Base-by-base conservation (phyloP, 1,140 invertebrate genomes). In the Calliphora vicina region DNA sequence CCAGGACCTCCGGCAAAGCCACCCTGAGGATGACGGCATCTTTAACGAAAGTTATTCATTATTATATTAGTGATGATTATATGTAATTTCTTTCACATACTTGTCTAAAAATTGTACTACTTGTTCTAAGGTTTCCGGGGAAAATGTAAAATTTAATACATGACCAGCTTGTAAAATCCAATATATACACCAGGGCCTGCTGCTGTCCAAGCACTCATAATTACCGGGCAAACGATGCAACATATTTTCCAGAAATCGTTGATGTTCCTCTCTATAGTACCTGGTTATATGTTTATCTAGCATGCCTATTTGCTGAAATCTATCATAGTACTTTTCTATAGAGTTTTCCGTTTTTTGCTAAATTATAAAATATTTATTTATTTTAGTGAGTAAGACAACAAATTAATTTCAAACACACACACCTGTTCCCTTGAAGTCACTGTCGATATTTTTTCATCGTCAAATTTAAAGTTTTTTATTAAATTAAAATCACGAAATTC, bases 1-100 rank as follows among this genome's bases (percentile, higher is more conserved):
- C 94, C 94, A 0, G 98, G 98, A 20, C 98, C 98, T 85, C 98
- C 98, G 74, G 95, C 97, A 93, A 98, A 99, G 6, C 98, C 98
- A 35, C 98, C 98, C 84, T 93, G 92, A 8, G 94, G 92, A 87
- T 94, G 91, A 86, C 98, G 97, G 90, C 97, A 98, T 86, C 94
- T 94, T 71, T 85, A 89, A 84, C 72, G 15, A 85, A 87, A 17
- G 29, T 23, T 71, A 20, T 6, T 35, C 27, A 50, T 27, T 78
- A n/a, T n/a, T n/a, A n/a, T n/a, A n/a, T n/a, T n/a, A n/a, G n/a
- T n/a, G n/a, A n/a, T n/a, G n/a, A n/a, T n/a, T n/a, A 84, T 71
- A 67, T 17, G 25, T 67, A 3, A 25, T 67, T 67, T 67, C 27
- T 1, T 35, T n/a, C 9, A 85, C 84, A 1, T 83, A 90, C 87